These are phyloP conservation scores for Pyrrhosoma nymphula DNA, from an alignment of 2,888 invertebrate species.

Conservation along the genomic window DNA sequence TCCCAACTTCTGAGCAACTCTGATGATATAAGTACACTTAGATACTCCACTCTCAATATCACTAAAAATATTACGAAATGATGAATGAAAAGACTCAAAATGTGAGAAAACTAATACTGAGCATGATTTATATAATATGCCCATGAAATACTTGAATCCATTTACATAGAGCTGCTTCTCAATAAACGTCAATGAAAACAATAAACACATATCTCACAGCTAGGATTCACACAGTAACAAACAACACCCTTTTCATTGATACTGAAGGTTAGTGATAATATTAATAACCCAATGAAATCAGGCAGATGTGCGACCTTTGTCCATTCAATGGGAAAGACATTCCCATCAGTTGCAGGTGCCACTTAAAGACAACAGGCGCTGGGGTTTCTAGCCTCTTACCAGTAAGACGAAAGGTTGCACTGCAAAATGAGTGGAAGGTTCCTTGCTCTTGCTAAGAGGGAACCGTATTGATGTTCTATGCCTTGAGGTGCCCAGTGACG, in stretches of 20 bases:
- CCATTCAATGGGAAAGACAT: not conserved
- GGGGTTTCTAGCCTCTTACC: slow-evolving; percentile 1
- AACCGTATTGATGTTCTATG: slow-evolving; percentile 14
- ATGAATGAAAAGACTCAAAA: not conserved
- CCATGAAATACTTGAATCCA: not conserved
- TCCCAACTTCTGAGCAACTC: not conserved
- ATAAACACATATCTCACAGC: not conserved
- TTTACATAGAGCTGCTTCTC: not conserved
- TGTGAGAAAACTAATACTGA: not conserved
- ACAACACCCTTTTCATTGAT: not conserved
- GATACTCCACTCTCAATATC: not conserved
- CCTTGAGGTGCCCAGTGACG: not conserved
- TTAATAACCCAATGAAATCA: not conserved
- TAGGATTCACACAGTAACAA: no score
- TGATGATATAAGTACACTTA: not conserved
- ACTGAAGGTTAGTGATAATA: not conserved
- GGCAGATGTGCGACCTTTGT: not conserved
- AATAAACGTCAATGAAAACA: slow-evolving; percentile 13
- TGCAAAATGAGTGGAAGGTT: not conserved
- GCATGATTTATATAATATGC: not conserved
- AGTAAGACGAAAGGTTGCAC: not conserved
- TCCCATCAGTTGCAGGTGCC: not conserved
- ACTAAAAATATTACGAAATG: not conserved
- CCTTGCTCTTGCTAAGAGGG: not conserved
- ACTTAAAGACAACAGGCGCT: not conserved